Evolutionary conservation across 2,797 vertebrate genomes (phyloP).

Genomic region (Thalassophryne amazonica): DNA sequence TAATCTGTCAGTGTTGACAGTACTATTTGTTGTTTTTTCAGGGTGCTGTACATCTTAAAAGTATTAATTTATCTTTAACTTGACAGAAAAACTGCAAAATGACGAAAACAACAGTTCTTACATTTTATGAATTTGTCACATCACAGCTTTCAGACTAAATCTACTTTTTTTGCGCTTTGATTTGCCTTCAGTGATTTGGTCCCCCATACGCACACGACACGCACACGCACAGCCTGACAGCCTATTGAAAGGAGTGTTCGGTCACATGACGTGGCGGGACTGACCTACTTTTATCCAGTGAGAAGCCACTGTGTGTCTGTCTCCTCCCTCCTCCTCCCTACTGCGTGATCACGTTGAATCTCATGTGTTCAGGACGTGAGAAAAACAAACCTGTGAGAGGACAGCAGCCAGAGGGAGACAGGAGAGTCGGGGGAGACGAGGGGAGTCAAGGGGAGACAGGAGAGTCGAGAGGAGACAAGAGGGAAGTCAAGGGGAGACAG

Average conservation of each 20-base stretch:
- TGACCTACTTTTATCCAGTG: slow-evolving; percentile 80
- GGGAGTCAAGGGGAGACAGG: neutral
- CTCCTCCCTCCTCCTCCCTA: neutral
- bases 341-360: slow-evolving; percentile 60
- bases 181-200: neutral
- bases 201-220: neutral
- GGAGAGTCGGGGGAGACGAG: neutral
- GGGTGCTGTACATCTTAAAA: no score
- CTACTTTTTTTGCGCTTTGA: no score
- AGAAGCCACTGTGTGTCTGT: slow-evolving; percentile 4
- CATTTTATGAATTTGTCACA: no score
- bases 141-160: no score
- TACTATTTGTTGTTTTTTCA: no score
- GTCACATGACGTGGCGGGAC: slow-evolving; percentile 60
- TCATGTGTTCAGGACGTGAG: slow-evolving; percentile 51
- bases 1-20: no score
- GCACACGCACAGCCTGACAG: neutral
- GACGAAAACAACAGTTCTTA: no score
- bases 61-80: no score
- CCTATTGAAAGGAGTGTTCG: slow-evolving; percentile 15
- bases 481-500: no score
- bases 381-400: slow-evolving; percentile 36
- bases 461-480: no score
- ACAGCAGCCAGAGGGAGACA: neutral
- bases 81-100: no score